Percentiles rank a stretch among this genome's conserved stretches.
Evolutionary conservation across 2,888 invertebrate genomes (phyloP).

Genomic region (Zygothrica quintamaculata): DNA sequence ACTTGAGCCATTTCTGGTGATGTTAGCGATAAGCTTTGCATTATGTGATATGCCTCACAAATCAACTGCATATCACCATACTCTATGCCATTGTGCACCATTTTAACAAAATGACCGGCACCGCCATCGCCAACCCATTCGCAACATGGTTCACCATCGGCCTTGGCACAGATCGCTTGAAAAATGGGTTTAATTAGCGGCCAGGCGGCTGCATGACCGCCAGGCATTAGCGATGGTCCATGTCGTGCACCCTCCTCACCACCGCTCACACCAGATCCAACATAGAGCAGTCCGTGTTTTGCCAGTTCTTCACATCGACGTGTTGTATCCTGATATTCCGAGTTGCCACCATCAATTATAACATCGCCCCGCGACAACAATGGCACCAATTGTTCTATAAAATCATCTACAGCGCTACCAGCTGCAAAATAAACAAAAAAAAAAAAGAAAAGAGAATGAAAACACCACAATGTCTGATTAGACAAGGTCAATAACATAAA

Average conservation of each 20-base stretch:
- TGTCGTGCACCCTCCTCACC: conserved; percentile 98
- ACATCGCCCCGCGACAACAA: conserved; percentile 95
- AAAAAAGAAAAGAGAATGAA: neutral
- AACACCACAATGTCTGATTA: conserved; percentile 2
- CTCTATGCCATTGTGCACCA: conserved; percentile 99
- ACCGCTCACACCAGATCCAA: conserved; percentile 96
- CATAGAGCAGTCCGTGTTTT: conserved; percentile 91
- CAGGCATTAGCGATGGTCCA: conserved; percentile 99
- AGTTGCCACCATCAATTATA: conserved; percentile 99
- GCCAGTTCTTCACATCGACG: conserved; percentile 92
- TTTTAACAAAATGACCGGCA: conserved; percentile 99
- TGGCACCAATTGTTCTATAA: conserved; percentile 94
- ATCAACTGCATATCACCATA: conserved; percentile 99
- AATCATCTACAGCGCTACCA: conserved; percentile 97
- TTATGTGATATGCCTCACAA: conserved; percentile 97
- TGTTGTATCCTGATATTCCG: conserved; percentile 97
- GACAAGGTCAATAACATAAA: conserved; percentile 8
- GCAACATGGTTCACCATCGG: conserved; percentile 95
- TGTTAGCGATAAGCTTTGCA: conserved; percentile 90
- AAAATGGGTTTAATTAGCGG: conserved; percentile 97
- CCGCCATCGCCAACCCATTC: conserved; percentile 99
- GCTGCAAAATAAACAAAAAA: conserved; percentile 88
- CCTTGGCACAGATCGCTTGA: conserved; percentile 96
- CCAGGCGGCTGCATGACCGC: conserved; percentile 97
- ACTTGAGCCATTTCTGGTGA: conserved; percentile 93